phyloP scores from a whole-genome alignment of 2,888 invertebrate genomes.

The Megaustenia siamemsis region DNA sequence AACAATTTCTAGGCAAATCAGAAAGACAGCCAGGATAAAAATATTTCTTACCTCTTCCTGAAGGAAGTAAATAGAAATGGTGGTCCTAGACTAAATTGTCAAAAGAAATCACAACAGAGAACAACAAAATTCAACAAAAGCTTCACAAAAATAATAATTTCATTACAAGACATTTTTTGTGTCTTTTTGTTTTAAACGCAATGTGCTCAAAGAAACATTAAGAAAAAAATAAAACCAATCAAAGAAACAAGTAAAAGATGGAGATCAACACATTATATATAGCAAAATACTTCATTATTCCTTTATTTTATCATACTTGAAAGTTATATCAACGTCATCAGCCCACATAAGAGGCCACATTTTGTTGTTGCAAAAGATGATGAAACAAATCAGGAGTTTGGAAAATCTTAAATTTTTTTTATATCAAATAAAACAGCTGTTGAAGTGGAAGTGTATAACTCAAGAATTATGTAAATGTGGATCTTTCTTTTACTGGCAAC shows the following conservation, averaged over 20 bases:
- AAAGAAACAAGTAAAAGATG: neutral
- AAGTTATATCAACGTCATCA: neutral
- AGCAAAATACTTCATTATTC: neutral
- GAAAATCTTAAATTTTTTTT: neutral
- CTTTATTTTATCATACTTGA: slow-evolving; percentile 9
- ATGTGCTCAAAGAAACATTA: neutral
- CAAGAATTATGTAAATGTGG: neutral
- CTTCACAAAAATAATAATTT: neutral
- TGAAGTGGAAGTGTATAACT: neutral
- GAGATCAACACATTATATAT: neutral
- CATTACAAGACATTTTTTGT: neutral
- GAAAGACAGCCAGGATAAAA: too few relatives aligned
- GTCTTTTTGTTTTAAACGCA: neutral
- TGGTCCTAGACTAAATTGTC: too few relatives aligned
- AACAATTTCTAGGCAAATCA: too few relatives aligned
- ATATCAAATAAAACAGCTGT: neutral
- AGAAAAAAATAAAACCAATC: neutral
- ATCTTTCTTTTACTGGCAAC: neutral
- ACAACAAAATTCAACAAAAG: neutral
- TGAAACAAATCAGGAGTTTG: neutral
- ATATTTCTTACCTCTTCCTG: too few relatives aligned
- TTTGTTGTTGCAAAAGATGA: neutral
- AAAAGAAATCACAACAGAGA: too few relatives aligned
- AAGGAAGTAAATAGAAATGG: too few relatives aligned
- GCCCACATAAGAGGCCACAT: neutral